Base-by-base conservation (phyloP, 1,140 invertebrate species). In the Sycobia sp. region DNA sequence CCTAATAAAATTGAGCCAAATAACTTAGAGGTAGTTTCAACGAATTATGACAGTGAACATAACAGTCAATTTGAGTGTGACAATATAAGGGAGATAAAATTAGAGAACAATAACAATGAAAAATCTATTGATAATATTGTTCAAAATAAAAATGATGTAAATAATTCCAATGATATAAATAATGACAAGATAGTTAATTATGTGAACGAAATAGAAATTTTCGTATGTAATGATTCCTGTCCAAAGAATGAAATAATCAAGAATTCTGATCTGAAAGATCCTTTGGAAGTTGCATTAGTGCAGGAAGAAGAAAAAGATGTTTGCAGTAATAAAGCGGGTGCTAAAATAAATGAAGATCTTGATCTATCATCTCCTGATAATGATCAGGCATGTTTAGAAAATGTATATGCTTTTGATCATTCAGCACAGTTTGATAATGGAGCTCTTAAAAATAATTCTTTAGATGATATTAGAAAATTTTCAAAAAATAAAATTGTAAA, bases 121-220 rank as follows among this genome's bases (percentile, higher is more conserved):
- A 18, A 49, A 16, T 49, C 7, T 32, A 41, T 1, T 4, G 13
- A 41, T 27, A 41, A 41, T 22, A 22, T 9, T 51, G 7, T 10
- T 9, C 2, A 54, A 0, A 18, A 27, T 27, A 27, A 8, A 27
- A 41, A 54, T 41, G 22, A 27, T 39, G 44, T 2, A 2, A 2
- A 1, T 22, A 36, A 14, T 36, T 20, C 11, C 1, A 14, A 36
- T 8, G 18, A 18, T 11, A 3, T 2, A 2, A 7, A 34, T 10
- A 36, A 46, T 4, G 43, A 46, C 34, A 27, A 57, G 10, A n/a
- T 5, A 3, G 44, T 23, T 54, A 54, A 62, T 54, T 61, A 44
- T 25, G 27, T 53, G 11, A 61, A 53, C 16, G 58, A 61, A 53
- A 1, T 61, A 18, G 38, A 61, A 41, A 53, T 53, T 36, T 36